Conservation (phyloP, 2,888 invertebrate genomes). For the Himalopsyche tibetana region DNA sequence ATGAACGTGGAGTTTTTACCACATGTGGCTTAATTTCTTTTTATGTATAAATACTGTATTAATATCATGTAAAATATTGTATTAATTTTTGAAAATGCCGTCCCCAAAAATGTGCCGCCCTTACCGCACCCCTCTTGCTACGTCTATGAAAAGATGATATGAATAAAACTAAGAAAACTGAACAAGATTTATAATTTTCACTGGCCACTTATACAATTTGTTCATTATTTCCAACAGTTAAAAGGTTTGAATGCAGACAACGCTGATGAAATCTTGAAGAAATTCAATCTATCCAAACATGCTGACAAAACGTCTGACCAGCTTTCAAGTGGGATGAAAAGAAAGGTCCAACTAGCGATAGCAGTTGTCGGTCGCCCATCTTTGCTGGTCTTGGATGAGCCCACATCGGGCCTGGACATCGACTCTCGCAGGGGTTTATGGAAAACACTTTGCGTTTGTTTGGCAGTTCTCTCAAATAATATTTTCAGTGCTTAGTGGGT, state of each 20-base stretch:
- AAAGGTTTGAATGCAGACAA: neutral
- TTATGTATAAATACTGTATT: too few species aligned
- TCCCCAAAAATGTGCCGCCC: too few species aligned
- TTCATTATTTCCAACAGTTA: neutral
- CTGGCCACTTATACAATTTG: too few species aligned
- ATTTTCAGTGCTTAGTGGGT: neutral
- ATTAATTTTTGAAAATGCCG: too few species aligned
- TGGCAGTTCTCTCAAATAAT: conserved; percentile 60
- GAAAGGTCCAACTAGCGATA: conserved; percentile 90
- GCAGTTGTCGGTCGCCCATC: conserved; percentile 88
- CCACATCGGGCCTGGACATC: conserved; percentile 95
- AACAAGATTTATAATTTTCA: too few species aligned
- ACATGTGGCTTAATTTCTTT: too few species aligned
- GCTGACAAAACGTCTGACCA: conserved; percentile 80
- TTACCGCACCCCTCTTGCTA: too few species aligned
- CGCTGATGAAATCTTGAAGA: conserved; percentile 74
- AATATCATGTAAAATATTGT: too few species aligned
- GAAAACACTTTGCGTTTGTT: conserved; percentile 85
- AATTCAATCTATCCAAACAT: conserved; percentile 77
- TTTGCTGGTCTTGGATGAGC: conserved; percentile 84
- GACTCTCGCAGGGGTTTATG: conserved; percentile 91
- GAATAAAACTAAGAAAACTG: too few species aligned
- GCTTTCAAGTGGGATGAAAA: conserved; percentile 94
- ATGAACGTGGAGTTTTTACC: too few species aligned
- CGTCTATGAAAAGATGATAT: too few species aligned